Conservation (phyloP, 2,888 invertebrate species). For the Heliconius ethilla region DNA sequence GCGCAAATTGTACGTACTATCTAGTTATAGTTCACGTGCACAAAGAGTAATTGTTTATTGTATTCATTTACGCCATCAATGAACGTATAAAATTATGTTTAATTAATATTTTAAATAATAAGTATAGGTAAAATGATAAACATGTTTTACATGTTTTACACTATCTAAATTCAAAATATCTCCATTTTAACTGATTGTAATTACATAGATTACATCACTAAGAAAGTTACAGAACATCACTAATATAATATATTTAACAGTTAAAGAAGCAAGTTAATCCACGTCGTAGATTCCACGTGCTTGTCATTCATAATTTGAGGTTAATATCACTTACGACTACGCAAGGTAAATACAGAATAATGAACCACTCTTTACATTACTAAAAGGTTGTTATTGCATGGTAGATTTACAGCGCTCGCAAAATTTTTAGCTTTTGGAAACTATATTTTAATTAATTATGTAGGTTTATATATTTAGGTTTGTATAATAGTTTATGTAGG, state of each 20-base stretch:
- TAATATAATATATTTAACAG: constrained; percentile 31
- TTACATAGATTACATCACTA: not conserved
- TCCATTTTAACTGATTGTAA: not conserved
- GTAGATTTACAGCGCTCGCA: not conserved
- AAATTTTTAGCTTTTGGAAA: not conserved
- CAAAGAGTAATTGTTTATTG: constrained; percentile 16
- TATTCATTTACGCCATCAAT: not conserved
- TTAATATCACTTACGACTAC: constrained; percentile 60
- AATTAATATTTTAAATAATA: constrained; percentile 1
- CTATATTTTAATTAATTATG: constrained; percentile 12
- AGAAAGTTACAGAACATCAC: constrained; percentile 35
- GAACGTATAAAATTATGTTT: not conserved
- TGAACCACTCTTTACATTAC: constrained; percentile 34
- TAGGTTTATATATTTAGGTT: not conserved
- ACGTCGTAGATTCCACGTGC: constrained; percentile 56
- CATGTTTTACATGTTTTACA: not conserved
- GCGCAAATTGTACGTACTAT: constrained; percentile 2
- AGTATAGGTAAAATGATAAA: not conserved
- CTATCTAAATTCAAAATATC: not conserved
- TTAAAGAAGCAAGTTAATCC: constrained; percentile 42
- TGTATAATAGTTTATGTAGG: not conserved
- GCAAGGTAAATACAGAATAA: constrained; percentile 49
- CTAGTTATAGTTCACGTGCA: not conserved
- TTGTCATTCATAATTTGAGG: constrained; percentile 70
- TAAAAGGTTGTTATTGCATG: constrained; percentile 27